phyloP scores from a whole-genome alignment of 2,113 vertebrate genomes.

The Oceanodroma tethys region DNA sequence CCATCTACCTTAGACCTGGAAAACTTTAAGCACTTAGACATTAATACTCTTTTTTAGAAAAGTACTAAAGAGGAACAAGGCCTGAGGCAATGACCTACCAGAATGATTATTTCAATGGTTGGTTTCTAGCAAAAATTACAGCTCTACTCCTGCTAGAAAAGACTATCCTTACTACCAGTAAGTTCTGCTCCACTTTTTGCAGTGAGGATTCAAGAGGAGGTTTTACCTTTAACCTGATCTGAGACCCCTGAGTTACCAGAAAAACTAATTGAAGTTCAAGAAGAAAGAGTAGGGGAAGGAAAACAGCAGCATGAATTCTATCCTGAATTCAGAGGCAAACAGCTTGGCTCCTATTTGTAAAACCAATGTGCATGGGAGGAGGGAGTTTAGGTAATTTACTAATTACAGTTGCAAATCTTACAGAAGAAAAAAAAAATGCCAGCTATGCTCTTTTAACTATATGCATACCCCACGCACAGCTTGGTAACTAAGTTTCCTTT shows the following conservation, averaged over 20 bases:
- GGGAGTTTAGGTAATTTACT: not conserved
- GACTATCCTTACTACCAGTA: not conserved
- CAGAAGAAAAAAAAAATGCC: not conserved
- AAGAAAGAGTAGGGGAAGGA: not conserved
- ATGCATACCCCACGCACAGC: fast-evolving
- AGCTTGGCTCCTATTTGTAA: not conserved
- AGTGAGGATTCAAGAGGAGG: not conserved
- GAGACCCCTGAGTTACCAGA: not conserved
- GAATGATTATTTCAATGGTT: not conserved
- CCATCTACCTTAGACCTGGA: not conserved
- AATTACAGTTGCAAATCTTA: not conserved
- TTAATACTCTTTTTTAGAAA: not conserved
- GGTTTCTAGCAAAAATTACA: not conserved
- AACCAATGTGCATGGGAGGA: not conserved
- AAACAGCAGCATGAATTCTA: not conserved
- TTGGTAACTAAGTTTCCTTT: not conserved
- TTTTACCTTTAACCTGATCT: not conserved
- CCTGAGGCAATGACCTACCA: not conserved
- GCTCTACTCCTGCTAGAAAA: not conserved
- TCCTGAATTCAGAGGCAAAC: not conserved
- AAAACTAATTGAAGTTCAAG: not conserved
- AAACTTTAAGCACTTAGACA: not conserved
- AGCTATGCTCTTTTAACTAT: not conserved
- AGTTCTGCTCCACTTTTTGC: not conserved
- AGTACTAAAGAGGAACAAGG: not conserved